These are phyloP conservation scores for Cryptotis parvus DNA, from an alignment of 2,113 vertebrate genomes.

Conservation along the genomic window DNA sequence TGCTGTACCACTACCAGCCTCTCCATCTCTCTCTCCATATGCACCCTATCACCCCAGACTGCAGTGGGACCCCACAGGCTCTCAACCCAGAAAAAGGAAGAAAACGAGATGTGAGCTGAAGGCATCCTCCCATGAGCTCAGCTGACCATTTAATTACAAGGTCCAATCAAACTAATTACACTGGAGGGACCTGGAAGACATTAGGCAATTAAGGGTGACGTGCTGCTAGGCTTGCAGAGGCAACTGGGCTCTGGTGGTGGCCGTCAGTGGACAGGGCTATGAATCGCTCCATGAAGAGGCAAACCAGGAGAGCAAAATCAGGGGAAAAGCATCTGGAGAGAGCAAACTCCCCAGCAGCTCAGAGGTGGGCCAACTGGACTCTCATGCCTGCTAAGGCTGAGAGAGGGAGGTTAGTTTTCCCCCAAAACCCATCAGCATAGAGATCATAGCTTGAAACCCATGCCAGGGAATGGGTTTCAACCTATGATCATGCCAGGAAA, in stretches of 20 bases:
- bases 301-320: background rate
- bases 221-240: conserved; percentile 55
- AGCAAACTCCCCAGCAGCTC: background rate
- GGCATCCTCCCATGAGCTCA: background rate
- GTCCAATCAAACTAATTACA: conserved; percentile 78
- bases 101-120: background rate
- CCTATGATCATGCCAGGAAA: too few species aligned
- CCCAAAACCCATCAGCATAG: background rate
- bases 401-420: background rate
- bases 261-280: conserved; percentile 20
- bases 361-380: background rate
- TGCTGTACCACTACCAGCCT: background rate
- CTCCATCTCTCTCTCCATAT: background rate
- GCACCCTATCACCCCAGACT: background rate
- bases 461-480: too few species aligned
- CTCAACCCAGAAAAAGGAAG: conserved; percentile 25
- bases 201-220: conserved; percentile 78
- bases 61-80: background rate
- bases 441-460: too few species aligned
- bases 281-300: background rate
- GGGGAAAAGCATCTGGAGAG: background rate
- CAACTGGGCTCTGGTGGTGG: background rate
- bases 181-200: conserved; percentile 53
- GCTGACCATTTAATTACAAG: conserved; percentile 79
- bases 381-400: background rate